Evolutionary conservation across 2,888 invertebrate species (phyloP).

Genomic region (Lumbricus terrestris): DNA sequence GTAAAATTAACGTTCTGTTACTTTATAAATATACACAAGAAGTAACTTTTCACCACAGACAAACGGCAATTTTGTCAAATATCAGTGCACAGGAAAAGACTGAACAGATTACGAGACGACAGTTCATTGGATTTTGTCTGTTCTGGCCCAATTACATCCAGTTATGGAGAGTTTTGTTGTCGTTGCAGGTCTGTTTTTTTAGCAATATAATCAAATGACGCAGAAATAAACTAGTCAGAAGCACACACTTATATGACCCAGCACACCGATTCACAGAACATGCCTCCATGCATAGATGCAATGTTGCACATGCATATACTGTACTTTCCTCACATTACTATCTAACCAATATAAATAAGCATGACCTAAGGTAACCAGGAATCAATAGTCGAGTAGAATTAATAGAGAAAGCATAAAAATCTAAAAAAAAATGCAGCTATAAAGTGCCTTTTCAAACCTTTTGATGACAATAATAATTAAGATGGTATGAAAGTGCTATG

Average conservation of each 20-base stretch:
- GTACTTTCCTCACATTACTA: background rate
- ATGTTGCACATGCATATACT: background rate
- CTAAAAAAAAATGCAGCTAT: background rate
- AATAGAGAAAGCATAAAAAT: background rate
- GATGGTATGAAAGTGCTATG: no score
- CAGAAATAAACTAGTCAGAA: background rate
- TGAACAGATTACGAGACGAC: background rate
- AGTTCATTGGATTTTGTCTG: background rate
- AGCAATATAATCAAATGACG: background rate
- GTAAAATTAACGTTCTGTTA: background rate
- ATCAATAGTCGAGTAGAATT: background rate
- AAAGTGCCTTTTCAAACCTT: background rate
- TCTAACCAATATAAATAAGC: no score
- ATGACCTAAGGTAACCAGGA: background rate
- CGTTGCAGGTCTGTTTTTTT: background rate
- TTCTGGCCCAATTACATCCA: background rate
- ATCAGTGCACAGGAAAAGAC: background rate
- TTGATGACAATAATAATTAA: no score
- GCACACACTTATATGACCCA: background rate
- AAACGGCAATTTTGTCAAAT: background rate
- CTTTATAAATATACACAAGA: background rate
- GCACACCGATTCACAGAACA: background rate
- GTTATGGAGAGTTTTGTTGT: background rate
- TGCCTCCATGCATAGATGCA: no score
- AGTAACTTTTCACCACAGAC: background rate